Base-by-base conservation (phyloP, 2,888 invertebrate genomes). In the Crepidodera aurea region DNA sequence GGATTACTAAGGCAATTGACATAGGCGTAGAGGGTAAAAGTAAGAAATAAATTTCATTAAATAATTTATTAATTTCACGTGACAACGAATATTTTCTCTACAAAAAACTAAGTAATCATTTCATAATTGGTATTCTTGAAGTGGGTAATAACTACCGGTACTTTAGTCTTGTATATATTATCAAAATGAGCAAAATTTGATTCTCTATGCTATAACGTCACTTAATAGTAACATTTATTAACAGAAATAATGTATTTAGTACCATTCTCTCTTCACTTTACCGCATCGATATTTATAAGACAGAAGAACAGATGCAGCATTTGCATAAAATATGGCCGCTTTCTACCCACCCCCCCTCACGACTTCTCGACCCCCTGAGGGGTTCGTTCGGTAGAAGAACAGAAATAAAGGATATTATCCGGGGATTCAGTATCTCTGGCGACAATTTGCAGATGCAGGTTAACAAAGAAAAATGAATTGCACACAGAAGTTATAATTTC, bases 141-240 rank as follows among this genome's bases (percentile, higher is more conserved):
- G 12, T 3, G 34, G 12, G n/a, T n/a, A n/a, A n/a, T 34, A 34
- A 34, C 34, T 34, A 34, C 12, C 13, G 7, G 29, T 19, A 15
- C 12, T 29, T 15, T 42, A 19, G 7, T 48, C 29, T 34, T 46
- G 46, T 37, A 37, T 48, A 18, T 13, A 29, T 29, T 53, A 46
- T 46, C 19, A 48, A 65, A 65, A 65, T 65, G 62, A 65, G 62
- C 65, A 65, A 65, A 65, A 50, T 48, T 58, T 58, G 46, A 54
- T 48, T 37, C 42, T 8, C 60, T 64, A 64, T 50, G 15, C 62
- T 65, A 62, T 7, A 16, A 32, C 51, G 51, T 54, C 32, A 51
- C 53, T 60, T 60, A 65, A 60, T 55, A 65, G 46, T 62, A 62
- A 62, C 65, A 65, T 51, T 62, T 55, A 62, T 65, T 60, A 53